These are phyloP conservation scores for Bhutanitis thaidina DNA, from an alignment of 2,888 invertebrate genomes.

Conservation along the genomic window DNA sequence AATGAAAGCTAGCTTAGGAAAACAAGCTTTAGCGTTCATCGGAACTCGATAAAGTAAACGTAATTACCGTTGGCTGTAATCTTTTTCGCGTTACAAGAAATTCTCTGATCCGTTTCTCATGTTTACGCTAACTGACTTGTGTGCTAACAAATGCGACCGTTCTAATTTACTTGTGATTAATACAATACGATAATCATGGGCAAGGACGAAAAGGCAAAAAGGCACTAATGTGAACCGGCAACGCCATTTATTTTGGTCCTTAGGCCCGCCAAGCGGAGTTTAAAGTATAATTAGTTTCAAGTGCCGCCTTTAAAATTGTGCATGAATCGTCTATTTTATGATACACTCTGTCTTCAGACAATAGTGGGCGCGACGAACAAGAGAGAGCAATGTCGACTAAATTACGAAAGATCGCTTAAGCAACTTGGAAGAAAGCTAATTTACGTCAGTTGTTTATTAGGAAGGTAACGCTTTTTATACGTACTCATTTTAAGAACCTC, in stretches of 20 bases:
- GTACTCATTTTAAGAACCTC: no score
- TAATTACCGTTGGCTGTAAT: conserved; percentile 30
- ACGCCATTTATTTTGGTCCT: conserved; percentile 44
- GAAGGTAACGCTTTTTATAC: no score
- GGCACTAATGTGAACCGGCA: conserved; percentile 34
- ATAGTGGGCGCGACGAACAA: conserved; percentile 36
- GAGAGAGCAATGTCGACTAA: conserved; percentile 26
- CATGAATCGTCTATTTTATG: conserved; percentile 48
- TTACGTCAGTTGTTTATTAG: no score
- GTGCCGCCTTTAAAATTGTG: conserved; percentile 52
- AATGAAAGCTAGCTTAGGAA: conserved; percentile 15
- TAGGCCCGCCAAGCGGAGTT: conserved; percentile 45
- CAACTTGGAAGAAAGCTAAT: conserved; percentile 21
- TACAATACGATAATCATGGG: conserved; percentile 37
- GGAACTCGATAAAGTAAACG: conserved; percentile 27
- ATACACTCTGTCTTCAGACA: conserved; percentile 41
- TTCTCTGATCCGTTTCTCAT: conserved; percentile 19
- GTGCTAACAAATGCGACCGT: conserved; percentile 2
- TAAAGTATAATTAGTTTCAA: conserved; percentile 67
- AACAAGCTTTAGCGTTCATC: conserved; percentile 20
- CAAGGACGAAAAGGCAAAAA: conserved; percentile 10
- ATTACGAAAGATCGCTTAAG: conserved; percentile 22
- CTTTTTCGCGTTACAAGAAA: conserved; percentile 32
- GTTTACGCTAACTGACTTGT: conserved; percentile 24
- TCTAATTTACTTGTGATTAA: conserved; percentile 53